phyloP scores from a whole-genome alignment of 2,797 vertebrate genomes.

The Enteromius afrohamiltoni region DNA sequence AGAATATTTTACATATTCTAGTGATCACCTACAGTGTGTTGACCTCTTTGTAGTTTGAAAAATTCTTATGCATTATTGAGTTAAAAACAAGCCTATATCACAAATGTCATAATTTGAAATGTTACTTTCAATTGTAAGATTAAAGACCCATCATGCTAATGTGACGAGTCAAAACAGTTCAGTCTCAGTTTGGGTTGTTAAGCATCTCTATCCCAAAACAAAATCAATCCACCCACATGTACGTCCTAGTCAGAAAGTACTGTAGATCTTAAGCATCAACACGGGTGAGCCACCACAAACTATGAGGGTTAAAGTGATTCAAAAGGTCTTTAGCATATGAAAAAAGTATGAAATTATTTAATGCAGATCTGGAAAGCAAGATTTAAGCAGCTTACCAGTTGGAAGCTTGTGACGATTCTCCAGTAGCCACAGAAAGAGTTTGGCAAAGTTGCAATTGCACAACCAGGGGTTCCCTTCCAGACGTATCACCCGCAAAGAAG shows the following conservation, averaged over 20 bases:
- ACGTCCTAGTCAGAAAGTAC: neutral
- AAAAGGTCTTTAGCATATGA: neutral
- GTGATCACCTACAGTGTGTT: slow-evolving; percentile 19
- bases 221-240: neutral
- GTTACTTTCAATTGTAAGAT: neutral
- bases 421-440: slow-evolving; percentile 89
- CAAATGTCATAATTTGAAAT: slow-evolving; percentile 30
- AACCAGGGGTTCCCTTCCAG: slow-evolving; percentile 94
- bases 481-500: slow-evolving; percentile 83
- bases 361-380: neutral
- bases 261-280: neutral
- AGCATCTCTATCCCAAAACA: neutral
- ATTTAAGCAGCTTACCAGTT: slow-evolving; percentile 78
- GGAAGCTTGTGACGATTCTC: slow-evolving; percentile 88
- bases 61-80: slow-evolving; percentile 51
- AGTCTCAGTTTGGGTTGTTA: slow-evolving; percentile 4
- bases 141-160: slow-evolving; percentile 7
- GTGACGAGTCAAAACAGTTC: neutral
- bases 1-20: slow-evolving; percentile 52
- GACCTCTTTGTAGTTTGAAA: slow-evolving; percentile 37
- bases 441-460: slow-evolving; percentile 90
- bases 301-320: neutral
- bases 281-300: neutral
- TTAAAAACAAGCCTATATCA: slow-evolving; percentile 10
- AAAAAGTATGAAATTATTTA: neutral